A percentile compares a stretch with the other conserved stretches of the same genome.
Conservation (phyloP, 1,140 invertebrate species). For the Trichomalopsis sarcophagae region DNA sequence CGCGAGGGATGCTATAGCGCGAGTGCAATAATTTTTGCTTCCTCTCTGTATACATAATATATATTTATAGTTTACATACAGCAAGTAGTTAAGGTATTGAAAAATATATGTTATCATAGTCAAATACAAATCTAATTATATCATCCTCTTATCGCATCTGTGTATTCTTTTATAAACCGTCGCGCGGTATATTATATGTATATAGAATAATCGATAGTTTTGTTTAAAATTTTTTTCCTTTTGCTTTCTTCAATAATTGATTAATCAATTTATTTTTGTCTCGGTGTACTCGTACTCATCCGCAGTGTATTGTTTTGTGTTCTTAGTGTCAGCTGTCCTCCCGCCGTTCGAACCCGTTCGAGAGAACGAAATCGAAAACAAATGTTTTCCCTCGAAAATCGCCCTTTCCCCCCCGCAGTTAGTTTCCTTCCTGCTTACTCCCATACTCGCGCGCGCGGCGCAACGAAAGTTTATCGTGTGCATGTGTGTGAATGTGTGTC, state of each 20-base stretch:
- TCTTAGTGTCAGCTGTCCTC: neutral
- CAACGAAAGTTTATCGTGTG: neutral
- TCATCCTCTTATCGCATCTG: constrained; percentile 60
- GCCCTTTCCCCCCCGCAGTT: neutral
- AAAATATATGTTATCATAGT: constrained; percentile 71
- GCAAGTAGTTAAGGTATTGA: constrained; percentile 74
- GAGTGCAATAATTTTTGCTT: constrained; percentile 55
- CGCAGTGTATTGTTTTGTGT: constrained; percentile 27
- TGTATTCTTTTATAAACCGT: constrained; percentile 58
- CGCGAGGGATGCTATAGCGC: constrained; percentile 30
- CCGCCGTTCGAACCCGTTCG: neutral
- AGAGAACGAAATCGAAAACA: neutral
- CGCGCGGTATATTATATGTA: constrained; percentile 61
- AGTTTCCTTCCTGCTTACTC: too few species aligned
- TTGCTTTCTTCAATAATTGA: constrained; percentile 20
- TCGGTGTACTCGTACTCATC: constrained; percentile 39
- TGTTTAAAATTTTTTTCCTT: constrained; percentile 29
- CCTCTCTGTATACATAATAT: constrained; percentile 49
- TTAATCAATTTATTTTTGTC: constrained; percentile 16
- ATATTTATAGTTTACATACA: constrained; percentile 71
- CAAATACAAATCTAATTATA: constrained; percentile 72
- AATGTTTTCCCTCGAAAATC: constrained; percentile 3
- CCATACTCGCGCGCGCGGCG: neutral
- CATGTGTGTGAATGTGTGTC: neutral
- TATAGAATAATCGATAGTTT: constrained; percentile 64